These are phyloP conservation scores for Melieria picta DNA, from an alignment of 2,888 invertebrate species.

Conservation along the genomic window DNA sequence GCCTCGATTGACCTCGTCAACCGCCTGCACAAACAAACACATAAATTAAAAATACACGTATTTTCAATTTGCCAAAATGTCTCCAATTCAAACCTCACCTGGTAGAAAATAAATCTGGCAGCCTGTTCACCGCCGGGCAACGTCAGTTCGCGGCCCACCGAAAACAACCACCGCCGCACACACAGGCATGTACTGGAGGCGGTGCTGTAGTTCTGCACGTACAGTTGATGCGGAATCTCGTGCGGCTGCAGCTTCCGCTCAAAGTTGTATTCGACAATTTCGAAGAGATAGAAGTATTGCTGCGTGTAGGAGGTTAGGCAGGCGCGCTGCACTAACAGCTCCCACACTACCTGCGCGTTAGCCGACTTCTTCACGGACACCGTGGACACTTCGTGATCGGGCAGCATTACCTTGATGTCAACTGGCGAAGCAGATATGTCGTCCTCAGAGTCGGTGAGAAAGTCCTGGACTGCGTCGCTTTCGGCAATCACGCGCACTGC, in stretches of 20 bases:
- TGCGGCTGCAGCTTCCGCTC: slow-evolving; percentile 92
- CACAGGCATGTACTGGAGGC: slow-evolving; percentile 95
- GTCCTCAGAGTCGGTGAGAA: slow-evolving; percentile 92
- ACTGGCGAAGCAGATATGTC: slow-evolving; percentile 80
- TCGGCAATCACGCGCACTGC: slow-evolving; percentile 98
- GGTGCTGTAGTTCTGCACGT: slow-evolving; percentile 99
- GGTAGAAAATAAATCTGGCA: slow-evolving; percentile 88
- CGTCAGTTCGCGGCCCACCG: slow-evolving; percentile 75
- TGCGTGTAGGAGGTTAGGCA: slow-evolving; percentile 82
- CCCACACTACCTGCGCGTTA: slow-evolving; percentile 90
- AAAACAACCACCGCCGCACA: slow-evolving; percentile 89
- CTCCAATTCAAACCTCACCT: slow-evolving; percentile 67
- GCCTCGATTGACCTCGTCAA: slow-evolving; percentile 95
- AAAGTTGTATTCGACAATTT: slow-evolving; percentile 97
- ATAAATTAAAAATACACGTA: neutral
- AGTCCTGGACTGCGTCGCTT: slow-evolving; percentile 96
- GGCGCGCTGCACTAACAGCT: slow-evolving; percentile 85
- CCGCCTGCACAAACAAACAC: slow-evolving; percentile 70
- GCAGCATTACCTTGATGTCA: slow-evolving; percentile 83
- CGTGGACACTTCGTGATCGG: slow-evolving; percentile 89
- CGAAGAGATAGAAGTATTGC: slow-evolving; percentile 94
- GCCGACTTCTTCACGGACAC: slow-evolving; percentile 90
- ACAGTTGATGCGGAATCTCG: slow-evolving; percentile 96
- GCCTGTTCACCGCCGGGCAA: slow-evolving; percentile 77
- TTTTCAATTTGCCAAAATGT: neutral